phyloP scores from a whole-genome alignment of 2,888 invertebrate species.

The Caenorhabditis becei region DNA sequence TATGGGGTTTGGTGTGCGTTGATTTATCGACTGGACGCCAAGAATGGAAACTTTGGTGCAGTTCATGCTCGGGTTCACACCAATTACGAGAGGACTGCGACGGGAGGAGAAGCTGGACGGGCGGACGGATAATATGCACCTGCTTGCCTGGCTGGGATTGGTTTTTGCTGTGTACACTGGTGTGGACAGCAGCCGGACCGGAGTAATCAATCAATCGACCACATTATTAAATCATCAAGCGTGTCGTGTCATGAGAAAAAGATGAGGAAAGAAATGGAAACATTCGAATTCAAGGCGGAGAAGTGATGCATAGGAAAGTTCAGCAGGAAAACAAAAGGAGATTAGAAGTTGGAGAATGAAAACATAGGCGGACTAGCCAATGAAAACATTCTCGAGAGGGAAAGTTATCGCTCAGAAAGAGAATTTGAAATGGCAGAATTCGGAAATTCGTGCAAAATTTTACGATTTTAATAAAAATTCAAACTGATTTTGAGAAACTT shows the following conservation, averaged over 20 bases:
- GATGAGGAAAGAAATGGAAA: constrained; percentile 4
- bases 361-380: neutral
- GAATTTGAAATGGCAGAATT: no score
- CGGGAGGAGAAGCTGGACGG: constrained; percentile 4
- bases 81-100: neutral
- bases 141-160: constrained; percentile 26
- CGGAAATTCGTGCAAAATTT: no score
- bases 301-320: constrained; percentile 5
- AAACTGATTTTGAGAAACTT: no score
- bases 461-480: no score
- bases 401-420: no score
- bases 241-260: constrained; percentile 29
- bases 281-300: constrained; percentile 8
- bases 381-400: no score
- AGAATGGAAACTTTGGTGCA: neutral
- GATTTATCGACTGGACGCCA: constrained; percentile 15
- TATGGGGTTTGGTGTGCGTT: constrained; percentile 17
- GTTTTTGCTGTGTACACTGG: constrained; percentile 41
- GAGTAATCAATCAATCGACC: constrained; percentile 49
- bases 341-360: neutral
- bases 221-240: constrained; percentile 58
- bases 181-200: neutral
- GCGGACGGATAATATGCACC: constrained; percentile 42
- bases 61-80: neutral
- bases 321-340: neutral